Evolutionary conservation across 1,140 invertebrate genomes (phyloP), one percentile per base, ranked within the genome.

Genomic region (Pseudomyrmex sp.): DNA sequence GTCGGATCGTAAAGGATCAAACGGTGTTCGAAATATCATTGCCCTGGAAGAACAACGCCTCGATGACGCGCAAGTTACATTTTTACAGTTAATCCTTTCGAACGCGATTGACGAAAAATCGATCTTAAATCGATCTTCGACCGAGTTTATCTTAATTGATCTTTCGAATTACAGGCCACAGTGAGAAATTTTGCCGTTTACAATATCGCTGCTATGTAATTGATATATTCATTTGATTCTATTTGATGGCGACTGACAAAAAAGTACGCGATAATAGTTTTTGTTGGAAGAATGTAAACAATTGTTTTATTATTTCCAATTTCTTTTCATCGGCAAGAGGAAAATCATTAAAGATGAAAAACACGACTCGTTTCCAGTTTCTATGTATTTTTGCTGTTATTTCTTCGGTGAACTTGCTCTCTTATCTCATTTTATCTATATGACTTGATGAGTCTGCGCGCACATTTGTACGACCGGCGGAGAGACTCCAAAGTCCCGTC

Each of bases 41-140:
- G 35, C 15, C 26, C 20, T 23, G 12, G n/a, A 61, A 66, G 26
- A 84, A 77, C 63, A 77, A 26, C 62, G 26, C 58, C 20, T 12
- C 48, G 56, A 66, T 44, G 20, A 63, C 23, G 59, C 13, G 35
- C 35, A 72, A 50, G 66, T 18, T 50, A 77, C 10, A 23, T 87
- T 69, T 35, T 35, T 86, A 88, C 86, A 74, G 86, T 88, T 88
- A 88, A 20, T 35, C 52, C 46, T 68, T 46, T 61, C 7, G 35
- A 35, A 10, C 44, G 12, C 59, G 46, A 84, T 79, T 70, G 61
- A n/a, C 23, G 69, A 70, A 82, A 84, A 54, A 82, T 82, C n/a
- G 20, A 56, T 76, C 65, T 83, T 73, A 83, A 86, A 76, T 23
- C 4, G 13, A 69, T 84, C 65, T 69, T 10, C 9, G 48, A 10